Evolutionary conservation across 2,797 vertebrate species (phyloP).

Genomic region (Pipistrellus kuhlii): DNA sequence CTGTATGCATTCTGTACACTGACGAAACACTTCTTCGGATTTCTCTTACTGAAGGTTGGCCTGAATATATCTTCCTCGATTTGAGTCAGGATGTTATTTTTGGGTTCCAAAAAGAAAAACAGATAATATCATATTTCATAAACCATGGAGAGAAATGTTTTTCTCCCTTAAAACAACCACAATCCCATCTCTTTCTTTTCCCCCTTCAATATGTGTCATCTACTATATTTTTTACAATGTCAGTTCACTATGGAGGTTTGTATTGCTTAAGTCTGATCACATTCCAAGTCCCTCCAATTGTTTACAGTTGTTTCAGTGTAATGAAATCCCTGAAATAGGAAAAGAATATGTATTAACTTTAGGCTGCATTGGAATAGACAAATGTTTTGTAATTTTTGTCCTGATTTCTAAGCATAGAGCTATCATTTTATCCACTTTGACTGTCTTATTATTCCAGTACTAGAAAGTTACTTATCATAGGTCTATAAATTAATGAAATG

Average conservation of each 20-base stretch:
- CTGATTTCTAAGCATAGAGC: neutral
- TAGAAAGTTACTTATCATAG: neutral
- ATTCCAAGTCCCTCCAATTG: neutral
- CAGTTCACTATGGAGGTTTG: neutral
- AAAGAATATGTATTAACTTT: neutral
- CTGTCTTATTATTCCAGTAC: neutral
- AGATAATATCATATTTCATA: constrained; percentile 38
- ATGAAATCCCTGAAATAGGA: constrained; percentile 18
- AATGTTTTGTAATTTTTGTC: neutral
- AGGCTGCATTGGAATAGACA: neutral
- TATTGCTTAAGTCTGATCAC: neutral
- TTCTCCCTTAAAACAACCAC: neutral
- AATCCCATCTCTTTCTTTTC: neutral
- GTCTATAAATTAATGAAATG: neutral
- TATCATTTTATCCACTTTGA: neutral
- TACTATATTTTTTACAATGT: neutral
- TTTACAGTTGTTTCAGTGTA: neutral
- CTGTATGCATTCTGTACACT: neutral
- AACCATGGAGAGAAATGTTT: neutral
- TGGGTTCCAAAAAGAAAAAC: neutral
- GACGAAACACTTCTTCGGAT: neutral
- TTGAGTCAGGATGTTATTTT: constrained; percentile 6
- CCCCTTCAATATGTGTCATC: neutral
- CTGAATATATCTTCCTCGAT: neutral
- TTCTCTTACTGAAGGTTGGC: neutral